Conservation (phyloP, 2,797 vertebrate genomes). For the Onychomys torridus region DNA sequence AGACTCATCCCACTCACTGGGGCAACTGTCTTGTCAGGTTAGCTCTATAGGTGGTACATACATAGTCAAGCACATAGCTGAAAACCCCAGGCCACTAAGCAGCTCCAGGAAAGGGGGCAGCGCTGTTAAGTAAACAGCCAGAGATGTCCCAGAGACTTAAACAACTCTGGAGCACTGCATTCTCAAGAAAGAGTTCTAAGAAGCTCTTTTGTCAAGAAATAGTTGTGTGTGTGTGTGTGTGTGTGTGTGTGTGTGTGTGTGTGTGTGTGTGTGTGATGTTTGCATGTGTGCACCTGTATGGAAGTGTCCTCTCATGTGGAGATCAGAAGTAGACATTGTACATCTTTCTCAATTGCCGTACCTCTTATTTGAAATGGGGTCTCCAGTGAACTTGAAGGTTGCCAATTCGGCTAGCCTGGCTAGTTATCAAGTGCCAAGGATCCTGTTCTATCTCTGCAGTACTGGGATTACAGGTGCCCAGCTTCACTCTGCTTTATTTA, state of each 20-base stretch:
- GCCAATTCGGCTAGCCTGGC: background rate
- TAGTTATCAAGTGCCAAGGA: background rate
- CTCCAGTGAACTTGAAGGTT: background rate
- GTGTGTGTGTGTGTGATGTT: background rate
- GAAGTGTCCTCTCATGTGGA: background rate
- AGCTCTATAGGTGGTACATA: conserved; percentile 90
- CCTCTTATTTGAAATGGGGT: background rate
- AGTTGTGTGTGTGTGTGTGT: background rate
- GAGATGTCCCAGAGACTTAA: conserved; percentile 59
- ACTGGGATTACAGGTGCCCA: too few species aligned
- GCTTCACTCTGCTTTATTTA: background rate
- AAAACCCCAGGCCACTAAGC: conserved; percentile 87
- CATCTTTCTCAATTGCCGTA: background rate
- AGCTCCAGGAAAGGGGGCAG: conserved; percentile 77
- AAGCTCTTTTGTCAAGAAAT: background rate
- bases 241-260: background rate
- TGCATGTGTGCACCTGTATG: background rate
- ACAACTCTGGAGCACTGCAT: background rate
- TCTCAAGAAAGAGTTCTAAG: background rate
- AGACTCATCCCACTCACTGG: background rate
- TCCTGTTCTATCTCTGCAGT: background rate
- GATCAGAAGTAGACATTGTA: background rate
- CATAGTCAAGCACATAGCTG: conserved; percentile 91
- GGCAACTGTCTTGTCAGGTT: conserved; percentile 87
- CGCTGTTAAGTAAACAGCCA: conserved; percentile 81